Evolutionary conservation across 2,797 vertebrate species (phyloP).

Genomic region (Schizopygopsis malacanthus): DNA sequence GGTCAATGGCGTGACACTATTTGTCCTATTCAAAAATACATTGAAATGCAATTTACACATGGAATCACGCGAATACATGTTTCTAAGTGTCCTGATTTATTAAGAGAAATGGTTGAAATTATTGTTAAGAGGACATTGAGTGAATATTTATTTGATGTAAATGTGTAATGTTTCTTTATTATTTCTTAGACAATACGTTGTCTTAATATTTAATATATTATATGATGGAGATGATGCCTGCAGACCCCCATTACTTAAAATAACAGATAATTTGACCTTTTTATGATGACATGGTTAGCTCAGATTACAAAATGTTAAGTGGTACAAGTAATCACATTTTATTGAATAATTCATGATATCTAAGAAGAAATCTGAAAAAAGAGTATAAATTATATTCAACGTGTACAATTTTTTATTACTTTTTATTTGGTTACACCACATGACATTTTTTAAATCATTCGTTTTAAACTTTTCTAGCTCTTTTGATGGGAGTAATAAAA

Average conservation of each 20-base stretch:
- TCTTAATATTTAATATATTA: neutral
- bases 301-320: neutral
- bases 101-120: neutral
- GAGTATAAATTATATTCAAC: neutral
- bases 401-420: neutral
- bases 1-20: neutral
- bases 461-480: neutral
- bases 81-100: neutral
- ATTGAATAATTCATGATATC: neutral
- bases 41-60: neutral
- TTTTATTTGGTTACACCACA: neutral
- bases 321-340: neutral
- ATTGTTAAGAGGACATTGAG: neutral
- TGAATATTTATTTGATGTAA: neutral
- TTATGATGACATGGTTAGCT: neutral
- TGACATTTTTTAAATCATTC: neutral
- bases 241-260: neutral
- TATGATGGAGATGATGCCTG: neutral
- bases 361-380: neutral
- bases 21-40: neutral
- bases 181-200: neutral
- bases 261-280: neutral
- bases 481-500: neutral
- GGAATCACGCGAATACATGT: neutral
- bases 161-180: neutral